Evolutionary conservation across 2,888 invertebrate species (phyloP), one percentile per base, ranked within the genome.

Genomic region (Cheilosia soror): DNA sequence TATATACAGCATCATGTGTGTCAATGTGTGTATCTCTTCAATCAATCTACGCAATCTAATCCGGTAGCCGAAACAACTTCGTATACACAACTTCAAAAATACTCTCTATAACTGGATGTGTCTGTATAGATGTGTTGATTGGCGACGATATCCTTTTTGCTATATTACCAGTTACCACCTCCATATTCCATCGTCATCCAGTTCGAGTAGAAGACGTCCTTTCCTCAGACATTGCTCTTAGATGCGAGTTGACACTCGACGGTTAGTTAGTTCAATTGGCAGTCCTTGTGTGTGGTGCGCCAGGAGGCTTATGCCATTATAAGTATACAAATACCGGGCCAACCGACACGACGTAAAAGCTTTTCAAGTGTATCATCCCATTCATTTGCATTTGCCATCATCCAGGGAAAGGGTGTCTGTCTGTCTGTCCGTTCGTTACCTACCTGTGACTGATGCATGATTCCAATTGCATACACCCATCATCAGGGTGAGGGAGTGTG

Each of bases 21-120:
- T 53, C 9, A 27, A 42, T 13, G 5, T 58, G 65, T 69, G 63
- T 84, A 81, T 85, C 85, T 77, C 66, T 85, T 85, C 76, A 85
- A 85, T 85, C 85, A 85, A 81, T 85, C 85, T 85, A 85, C 81
- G 68, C 85, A 85, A 81, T 81, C 85, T 81, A 85, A 81, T 85
- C 76, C 85, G 62, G 68, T 29, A 62, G 62, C 44, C 49, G 68
- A 63, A 68, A 49, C 80, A 53, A 75, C 75, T 71, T 66, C 69
- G 42, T 33, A 33, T 47, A 53, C 42, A 69, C 80, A 80, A 71
- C 68, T 60, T 71, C 80, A 65, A 76, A 80, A 80, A 33, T 49
- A 57, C 63, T 33, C 66, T 51, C 1, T n/a, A n/a, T n/a, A n/a
- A 68, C 49, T 66, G n/a, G 13, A 20, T 57, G 51, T 37, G 11